Evolutionary conservation across 2,888 invertebrate genomes (phyloP), one percentile per base, ranked within the genome.

Genomic region (Volucella bombylans): DNA sequence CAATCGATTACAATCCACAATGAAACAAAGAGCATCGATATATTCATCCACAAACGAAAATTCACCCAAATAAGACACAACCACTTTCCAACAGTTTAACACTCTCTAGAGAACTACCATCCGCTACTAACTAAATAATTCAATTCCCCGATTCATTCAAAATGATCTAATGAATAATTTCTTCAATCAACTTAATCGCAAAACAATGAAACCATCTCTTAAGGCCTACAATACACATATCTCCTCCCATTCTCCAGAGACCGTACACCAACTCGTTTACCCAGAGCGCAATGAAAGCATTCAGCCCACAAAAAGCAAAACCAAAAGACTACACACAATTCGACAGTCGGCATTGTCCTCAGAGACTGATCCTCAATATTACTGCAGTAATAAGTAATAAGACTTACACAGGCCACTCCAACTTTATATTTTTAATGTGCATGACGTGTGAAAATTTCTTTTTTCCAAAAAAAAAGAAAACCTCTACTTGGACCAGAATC

Each of bases 121-220:
- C 55, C 9, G 14, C 39, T 10, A 38, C 12, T 49, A 43, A 59
- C 59, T 71, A 45, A 64, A 73, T 69, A 38, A 71, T 71, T 50
- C n/a, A 71, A 78, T 15, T 38, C 41, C 45, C 18, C 59, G 62
- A 62, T 80, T 73, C 43, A 68, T 43, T 47, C 52, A 68, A 61
- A 45, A 73, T 73, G 55, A 41, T 31, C 62, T 55, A 8, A 54
- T 80, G 62, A 68, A 73, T 80, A 74, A 80, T 74, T 80, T 62
- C 74, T 55, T 49, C 68, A 73, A 73, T 80, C 68, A 55, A 49
- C 31, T 80, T 68, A 68, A 80, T 67, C 79, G 74, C 61, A 59
- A 73, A 59, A 47, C 79, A 80, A 73, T 73, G 31, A 73, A 79
- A 59, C 8, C 23, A 38, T 54, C 67, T 61, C 73, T 45, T 39